Evolutionary conservation across 2,888 invertebrate species (phyloP).

Genomic region (Leptopilina myrica): DNA sequence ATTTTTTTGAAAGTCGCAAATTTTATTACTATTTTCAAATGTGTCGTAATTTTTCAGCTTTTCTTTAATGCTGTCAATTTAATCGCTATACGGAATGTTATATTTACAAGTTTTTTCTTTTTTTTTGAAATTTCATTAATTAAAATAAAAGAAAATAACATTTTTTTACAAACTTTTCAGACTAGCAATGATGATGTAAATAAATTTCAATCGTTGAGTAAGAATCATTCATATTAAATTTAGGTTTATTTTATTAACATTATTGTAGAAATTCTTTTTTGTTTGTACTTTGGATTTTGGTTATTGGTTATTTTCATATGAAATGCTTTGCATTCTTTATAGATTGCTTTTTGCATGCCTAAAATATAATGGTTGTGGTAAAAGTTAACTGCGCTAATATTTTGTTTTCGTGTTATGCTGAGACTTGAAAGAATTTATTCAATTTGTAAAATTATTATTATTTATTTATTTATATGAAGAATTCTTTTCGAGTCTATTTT

Average conservation of each 20-base stretch:
- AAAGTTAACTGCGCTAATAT: too few species aligned
- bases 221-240: slow-evolving; percentile 10
- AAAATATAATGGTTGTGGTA: not conserved
- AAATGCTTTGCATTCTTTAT: not conserved
- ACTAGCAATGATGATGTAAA: slow-evolving; percentile 21
- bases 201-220: slow-evolving; percentile 21
- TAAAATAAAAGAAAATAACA: not conserved
- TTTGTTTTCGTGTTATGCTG: too few species aligned
- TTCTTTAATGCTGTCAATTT: not conserved
- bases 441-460: too few species aligned
- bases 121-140: not conserved
- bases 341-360: not conserved
- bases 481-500: too few species aligned
- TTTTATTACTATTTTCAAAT: not conserved
- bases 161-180: slow-evolving; percentile 11
- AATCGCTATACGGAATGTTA: too few species aligned
- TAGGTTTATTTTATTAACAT: not conserved
- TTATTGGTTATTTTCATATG: not conserved
- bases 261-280: not conserved
- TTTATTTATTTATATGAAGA: too few species aligned
- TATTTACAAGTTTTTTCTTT: not conserved
- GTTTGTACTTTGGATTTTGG: not conserved
- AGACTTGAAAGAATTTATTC: too few species aligned
- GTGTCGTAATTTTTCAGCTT: not conserved
- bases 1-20: not conserved